These are phyloP conservation scores for Macrocentrus cingulum DNA, from an alignment of 1,140 invertebrate genomes.

Conservation along the genomic window DNA sequence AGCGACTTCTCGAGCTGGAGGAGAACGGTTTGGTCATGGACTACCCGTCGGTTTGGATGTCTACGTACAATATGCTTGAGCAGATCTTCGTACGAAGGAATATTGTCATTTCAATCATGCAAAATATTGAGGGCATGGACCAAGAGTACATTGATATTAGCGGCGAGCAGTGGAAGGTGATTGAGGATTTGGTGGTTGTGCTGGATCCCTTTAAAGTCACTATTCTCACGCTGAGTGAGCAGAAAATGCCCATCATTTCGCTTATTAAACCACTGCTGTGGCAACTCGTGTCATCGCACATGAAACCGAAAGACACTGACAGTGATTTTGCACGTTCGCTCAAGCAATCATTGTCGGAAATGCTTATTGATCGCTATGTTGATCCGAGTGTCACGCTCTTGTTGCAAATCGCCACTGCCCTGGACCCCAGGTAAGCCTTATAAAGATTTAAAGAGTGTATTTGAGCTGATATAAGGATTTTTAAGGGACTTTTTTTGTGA, in stretches of 20 bases:
- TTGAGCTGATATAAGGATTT: neutral
- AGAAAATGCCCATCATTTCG: conserved; percentile 61
- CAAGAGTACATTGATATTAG: conserved; percentile 44
- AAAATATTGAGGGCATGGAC: conserved; percentile 46
- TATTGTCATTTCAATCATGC: conserved; percentile 47
- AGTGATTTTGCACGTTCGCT: conserved; percentile 48
- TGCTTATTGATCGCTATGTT: conserved; percentile 55
- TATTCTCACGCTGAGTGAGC: conserved; percentile 60
- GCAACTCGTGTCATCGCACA: conserved; percentile 59
- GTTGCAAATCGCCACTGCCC: conserved; percentile 57
- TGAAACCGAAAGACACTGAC: conserved; percentile 56
- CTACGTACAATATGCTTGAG: conserved; percentile 61
- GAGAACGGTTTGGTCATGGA: conserved; percentile 54
- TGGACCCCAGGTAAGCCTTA: conserved; percentile 57
- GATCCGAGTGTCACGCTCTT: conserved; percentile 52
- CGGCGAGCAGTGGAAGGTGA: conserved; percentile 56
- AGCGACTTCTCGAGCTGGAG: conserved; percentile 52
- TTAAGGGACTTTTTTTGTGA: conserved; percentile 1
- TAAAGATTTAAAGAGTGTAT: neutral
- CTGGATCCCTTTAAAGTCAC: conserved; percentile 63
- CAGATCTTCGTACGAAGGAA: conserved; percentile 51
- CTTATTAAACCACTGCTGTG: conserved; percentile 61
- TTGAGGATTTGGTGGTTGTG: conserved; percentile 58
- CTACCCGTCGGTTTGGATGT: conserved; percentile 58
- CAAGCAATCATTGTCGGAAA: conserved; percentile 55